A percentile compares a stretch with the other conserved stretches of the same genome.
Conservation (phyloP, 2,113 vertebrate species). For the Oceanites oceanicus region DNA sequence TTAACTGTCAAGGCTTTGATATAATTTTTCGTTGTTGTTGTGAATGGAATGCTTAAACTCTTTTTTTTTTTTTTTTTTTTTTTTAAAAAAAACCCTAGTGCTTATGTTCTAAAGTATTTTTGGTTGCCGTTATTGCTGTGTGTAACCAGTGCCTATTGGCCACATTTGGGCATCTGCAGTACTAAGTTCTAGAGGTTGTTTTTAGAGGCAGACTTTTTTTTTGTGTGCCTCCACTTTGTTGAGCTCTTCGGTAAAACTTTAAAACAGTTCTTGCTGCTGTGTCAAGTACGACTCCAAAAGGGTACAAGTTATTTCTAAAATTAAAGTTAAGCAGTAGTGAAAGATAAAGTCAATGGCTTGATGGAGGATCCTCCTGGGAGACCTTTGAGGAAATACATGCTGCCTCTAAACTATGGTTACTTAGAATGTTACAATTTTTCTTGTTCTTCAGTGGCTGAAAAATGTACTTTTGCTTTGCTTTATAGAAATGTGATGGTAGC, state of each 20-base stretch:
- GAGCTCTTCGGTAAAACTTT: neutral
- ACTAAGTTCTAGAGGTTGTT: no score
- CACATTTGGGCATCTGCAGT: neutral
- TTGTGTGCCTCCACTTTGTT: neutral
- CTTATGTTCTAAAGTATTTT: fast-evolving
- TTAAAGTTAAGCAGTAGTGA: neutral
- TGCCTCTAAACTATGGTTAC: neutral
- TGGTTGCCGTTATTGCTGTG: fast-evolving
- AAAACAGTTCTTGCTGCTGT: neutral
- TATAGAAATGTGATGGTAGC: neutral
- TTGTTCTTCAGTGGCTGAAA: neutral
- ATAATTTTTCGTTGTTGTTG: fast-evolving
- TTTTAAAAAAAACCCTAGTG: no score
- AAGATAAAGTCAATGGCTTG: neutral
- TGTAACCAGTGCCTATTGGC: no score
- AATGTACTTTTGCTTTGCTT: neutral
- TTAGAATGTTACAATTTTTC: neutral
- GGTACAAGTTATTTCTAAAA: neutral
- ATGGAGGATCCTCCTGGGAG: neutral
- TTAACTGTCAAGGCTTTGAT: neutral
- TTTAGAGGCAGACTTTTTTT: neutral
- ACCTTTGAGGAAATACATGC: neutral
- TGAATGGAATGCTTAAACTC: neutral
- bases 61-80: neutral
- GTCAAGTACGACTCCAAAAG: neutral